Conservation (phyloP, 2,797 vertebrate genomes). For the Malurus leucopterus region DNA sequence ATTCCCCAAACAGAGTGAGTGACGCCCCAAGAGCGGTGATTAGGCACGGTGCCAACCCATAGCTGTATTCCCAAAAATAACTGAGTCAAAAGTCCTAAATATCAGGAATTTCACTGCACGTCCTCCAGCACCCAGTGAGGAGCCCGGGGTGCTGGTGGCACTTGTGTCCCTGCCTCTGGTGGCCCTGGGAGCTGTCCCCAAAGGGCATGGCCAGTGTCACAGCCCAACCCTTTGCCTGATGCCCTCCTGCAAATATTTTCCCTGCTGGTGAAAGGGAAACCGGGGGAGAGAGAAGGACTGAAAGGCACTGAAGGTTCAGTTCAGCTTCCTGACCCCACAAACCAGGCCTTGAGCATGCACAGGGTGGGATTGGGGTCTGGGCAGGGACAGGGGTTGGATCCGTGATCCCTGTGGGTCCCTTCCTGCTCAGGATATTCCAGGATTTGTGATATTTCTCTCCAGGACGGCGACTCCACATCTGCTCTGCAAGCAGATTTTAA, state of each 20-base stretch:
- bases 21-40: background rate
- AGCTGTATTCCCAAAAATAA: background rate
- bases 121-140: rapidly evolving
- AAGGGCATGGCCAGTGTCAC: background rate
- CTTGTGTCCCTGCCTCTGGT: background rate
- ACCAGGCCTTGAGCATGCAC: background rate
- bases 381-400: background rate
- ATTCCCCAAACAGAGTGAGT: background rate
- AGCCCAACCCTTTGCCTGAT: background rate
- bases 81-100: background rate
- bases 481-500: background rate
- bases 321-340: background rate
- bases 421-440: background rate
- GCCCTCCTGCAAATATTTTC: background rate
- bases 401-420: rapidly evolving
- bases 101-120: background rate
- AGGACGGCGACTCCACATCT: background rate
- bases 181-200: background rate
- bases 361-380: background rate
- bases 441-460: background rate
- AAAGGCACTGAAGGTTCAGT: background rate
- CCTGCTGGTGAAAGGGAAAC: background rate
- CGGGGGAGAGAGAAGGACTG: background rate
- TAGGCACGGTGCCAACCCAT: background rate
- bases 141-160: background rate